Conservation (phyloP, 2,888 invertebrate species). For the Drosophila robusta region DNA sequence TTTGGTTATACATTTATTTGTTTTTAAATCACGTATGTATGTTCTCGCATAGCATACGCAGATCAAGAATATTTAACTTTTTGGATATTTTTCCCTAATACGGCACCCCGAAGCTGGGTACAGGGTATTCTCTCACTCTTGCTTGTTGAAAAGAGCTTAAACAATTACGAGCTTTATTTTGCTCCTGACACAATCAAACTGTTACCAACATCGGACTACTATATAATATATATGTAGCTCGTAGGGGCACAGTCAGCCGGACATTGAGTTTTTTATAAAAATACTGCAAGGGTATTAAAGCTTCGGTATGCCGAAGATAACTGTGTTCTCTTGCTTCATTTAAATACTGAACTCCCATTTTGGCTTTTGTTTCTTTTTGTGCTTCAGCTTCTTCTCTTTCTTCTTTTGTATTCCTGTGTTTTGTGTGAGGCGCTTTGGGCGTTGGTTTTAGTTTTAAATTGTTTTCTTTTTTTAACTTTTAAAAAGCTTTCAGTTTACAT, state of each 20-base stretch:
- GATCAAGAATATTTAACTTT: too few relatives aligned
- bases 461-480: constrained; percentile 66
- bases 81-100: too few relatives aligned
- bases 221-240: background rate
- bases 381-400: constrained; percentile 1
- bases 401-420: constrained; percentile 1
- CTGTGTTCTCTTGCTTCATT: background rate
- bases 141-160: too few relatives aligned
- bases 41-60: too few relatives aligned
- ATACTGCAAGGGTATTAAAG: background rate
- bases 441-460: constrained; percentile 38
- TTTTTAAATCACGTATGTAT: too few relatives aligned
- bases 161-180: too few relatives aligned
- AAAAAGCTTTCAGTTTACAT: constrained; percentile 79
- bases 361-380: constrained; percentile 3
- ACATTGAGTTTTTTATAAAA: too few relatives aligned
- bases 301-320: background rate
- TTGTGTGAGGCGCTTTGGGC: constrained; percentile 64
- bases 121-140: too few relatives aligned
- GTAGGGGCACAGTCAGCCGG: too few relatives aligned
- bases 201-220: background rate
- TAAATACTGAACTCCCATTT: constrained; percentile 14
- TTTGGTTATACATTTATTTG: too few relatives aligned
- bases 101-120: too few relatives aligned
- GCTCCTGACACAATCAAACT: background rate